Evolutionary conservation across 2,113 vertebrate genomes (phyloP), one percentile per base, ranked within the genome.

Genomic region (Gadus macrocephalus): DNA sequence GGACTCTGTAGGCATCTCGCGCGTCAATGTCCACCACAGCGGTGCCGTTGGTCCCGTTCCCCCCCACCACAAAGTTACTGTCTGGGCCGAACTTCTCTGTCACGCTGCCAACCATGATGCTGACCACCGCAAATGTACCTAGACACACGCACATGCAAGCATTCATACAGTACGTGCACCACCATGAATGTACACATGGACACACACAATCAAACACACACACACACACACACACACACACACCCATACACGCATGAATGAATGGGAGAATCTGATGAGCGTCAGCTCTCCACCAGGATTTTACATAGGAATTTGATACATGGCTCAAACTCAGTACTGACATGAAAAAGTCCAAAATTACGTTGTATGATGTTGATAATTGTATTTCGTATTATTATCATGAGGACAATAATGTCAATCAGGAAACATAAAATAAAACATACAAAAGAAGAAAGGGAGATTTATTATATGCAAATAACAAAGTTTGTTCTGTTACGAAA

Each of bases 101-200:
- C 86, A 97, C 83, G 15, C 92, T 93, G 42, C 96, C 96, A 0
- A 98, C 89, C 96, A 98, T 98, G 78, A 98, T 92, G 0, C 96
- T 98, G 81, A 98, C 90, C 64, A 98, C 87, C 0, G 96, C 95
- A 63, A 98, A 98, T 0, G 96, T 96, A 2, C 96, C 96, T 98
- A 84, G 3, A 79, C 12, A 67, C 3, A 66, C 3, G 68, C 14
- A 42, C 11, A 67, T n/a, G 38, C 19, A 66, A 9, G 73, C 3
- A 64, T 38, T 22, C 12, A 42, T 25, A 20, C 3, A 63, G 8
- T 17, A 56, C 35, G 14, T 15, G 4, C 8, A 6, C 8, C 9
- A 9, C 8, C 42, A 49, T 9, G 11, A 9, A 49, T 9, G 42
- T 49, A 49, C 11, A 49, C 42, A 49, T 49, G 42, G 42, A 49